Evolutionary conservation across 2,888 invertebrate genomes (phyloP).

Genomic region (Laothoe populi): DNA sequence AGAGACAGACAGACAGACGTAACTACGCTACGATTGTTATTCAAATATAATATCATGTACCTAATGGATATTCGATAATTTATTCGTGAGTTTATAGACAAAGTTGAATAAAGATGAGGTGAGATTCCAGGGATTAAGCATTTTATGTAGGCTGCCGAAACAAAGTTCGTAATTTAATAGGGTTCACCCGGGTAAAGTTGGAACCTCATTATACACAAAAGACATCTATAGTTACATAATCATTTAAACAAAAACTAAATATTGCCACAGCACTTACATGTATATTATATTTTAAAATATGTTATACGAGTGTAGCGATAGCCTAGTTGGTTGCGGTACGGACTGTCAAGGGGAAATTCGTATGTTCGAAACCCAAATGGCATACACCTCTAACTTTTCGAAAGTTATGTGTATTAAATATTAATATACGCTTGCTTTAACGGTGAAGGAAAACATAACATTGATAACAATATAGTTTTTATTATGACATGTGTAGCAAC

Average conservation of each 20-base stretch:
- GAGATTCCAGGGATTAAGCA: constrained; percentile 1
- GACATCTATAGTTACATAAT: constrained; percentile 18
- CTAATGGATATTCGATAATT: neutral
- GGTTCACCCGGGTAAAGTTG: constrained; percentile 18
- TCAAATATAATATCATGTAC: neutral
- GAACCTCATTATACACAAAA: constrained; percentile 14
- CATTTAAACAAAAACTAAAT: neutral
- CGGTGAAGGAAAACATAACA: no score
- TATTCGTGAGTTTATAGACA: constrained; percentile 12
- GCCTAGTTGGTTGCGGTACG: neutral
- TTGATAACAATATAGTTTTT: no score
- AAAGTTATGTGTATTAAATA: no score
- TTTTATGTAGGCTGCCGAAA: neutral
- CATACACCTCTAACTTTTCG: no score
- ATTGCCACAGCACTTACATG: neutral
- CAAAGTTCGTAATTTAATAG: constrained; percentile 26
- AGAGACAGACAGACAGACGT: no score
- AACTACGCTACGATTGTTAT: neutral
- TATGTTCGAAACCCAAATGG: no score
- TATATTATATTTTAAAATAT: neutral
- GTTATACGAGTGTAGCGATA: no score
- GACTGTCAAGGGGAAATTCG: no score
- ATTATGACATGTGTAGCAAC: no score
- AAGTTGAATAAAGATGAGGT: constrained; percentile 1
- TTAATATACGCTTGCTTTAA: no score